phyloP scores from a whole-genome alignment of 2,888 invertebrate species.

The Leucozona laternaria region DNA sequence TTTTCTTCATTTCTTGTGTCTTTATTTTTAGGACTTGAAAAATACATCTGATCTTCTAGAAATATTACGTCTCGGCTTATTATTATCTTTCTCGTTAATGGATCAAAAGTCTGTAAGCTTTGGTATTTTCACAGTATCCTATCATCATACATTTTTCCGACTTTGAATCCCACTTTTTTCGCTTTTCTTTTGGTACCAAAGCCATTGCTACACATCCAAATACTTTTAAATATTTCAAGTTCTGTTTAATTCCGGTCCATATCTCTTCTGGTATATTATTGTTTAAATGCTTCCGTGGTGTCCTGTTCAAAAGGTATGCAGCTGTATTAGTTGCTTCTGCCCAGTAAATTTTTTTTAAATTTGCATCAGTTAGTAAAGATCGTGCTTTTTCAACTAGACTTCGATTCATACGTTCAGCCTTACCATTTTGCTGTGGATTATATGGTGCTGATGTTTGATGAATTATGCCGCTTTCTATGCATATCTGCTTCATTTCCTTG shows the following conservation, averaged over 20 bases:
- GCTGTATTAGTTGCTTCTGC: background rate
- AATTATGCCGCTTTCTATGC: background rate
- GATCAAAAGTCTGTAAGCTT: background rate
- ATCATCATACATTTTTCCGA: background rate
- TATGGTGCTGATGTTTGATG: conserved; percentile 20
- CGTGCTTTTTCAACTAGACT: background rate
- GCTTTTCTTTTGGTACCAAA: too few species aligned
- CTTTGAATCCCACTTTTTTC: too few species aligned
- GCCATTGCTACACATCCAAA: conserved; percentile 14
- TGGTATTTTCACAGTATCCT: conserved; percentile 2
- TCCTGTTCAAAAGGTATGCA: background rate
- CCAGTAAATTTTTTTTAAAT: background rate
- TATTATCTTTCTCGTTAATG: background rate
- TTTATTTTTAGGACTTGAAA: background rate
- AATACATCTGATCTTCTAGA: conserved; percentile 8
- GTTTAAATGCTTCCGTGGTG: background rate
- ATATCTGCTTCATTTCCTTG: background rate
- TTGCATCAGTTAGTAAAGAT: conserved; percentile 4
- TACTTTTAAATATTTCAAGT: conserved; percentile 7
- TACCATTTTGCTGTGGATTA: conserved; percentile 3
- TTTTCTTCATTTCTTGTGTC: too few species aligned
- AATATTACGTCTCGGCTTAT: background rate
- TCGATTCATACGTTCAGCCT: conserved; percentile 4
- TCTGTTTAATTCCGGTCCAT: background rate
- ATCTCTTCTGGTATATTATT: background rate